Base-by-base conservation (phyloP, 2,797 vertebrate genomes). In the Acanthurus lineatus region DNA sequence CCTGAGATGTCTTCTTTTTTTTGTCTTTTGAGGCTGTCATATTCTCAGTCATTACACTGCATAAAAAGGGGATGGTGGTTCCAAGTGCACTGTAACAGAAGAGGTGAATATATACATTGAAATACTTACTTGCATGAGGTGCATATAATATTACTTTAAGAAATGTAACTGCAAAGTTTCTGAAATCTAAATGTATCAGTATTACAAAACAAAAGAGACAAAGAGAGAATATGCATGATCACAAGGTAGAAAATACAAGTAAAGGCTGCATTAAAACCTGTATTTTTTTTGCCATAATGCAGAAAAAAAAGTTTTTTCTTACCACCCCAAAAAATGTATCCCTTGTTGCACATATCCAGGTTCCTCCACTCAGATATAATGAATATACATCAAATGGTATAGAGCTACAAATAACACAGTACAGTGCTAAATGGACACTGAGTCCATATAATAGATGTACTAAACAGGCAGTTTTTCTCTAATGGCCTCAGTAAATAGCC, bases 401-500 rank as follows among this genome's bases (percentile, higher is more conserved):
- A 61, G 69, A 66, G 74, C 52, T 59, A 77, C 58, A 78, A 66
- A 84, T 81, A 85, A 83, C 65, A 77, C 61, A 3, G 17, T 63
- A 63, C 59, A 73, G 69, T 67, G 44, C 66, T 86, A 49, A 89
- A 87, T 82, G 71, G 72, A 72, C 66, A 57, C 42, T 85, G 69
- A 87, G 75, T 79, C 62, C 44, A 32, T 82, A 70, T 80, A 76
- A 79, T 53, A 73, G 61, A 86, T 63, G 75, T 66, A 76, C 78
- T 87, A 48, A 84, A 76, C 76, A 81, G 70, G 67, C 87, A 73
- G 56, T 63, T 77, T 77, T 20, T 32, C 61, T 74, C 25, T 32
- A 68, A 60, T 44, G 54, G 25, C 3, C 32, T 58, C 68, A 69
- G 19, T 70, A 66, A 81, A 85, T 12, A 78, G n/a, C 86, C 86